These are phyloP conservation scores for Ellobius talpinus DNA, from an alignment of 2,113 vertebrate genomes.

Conservation along the genomic window DNA sequence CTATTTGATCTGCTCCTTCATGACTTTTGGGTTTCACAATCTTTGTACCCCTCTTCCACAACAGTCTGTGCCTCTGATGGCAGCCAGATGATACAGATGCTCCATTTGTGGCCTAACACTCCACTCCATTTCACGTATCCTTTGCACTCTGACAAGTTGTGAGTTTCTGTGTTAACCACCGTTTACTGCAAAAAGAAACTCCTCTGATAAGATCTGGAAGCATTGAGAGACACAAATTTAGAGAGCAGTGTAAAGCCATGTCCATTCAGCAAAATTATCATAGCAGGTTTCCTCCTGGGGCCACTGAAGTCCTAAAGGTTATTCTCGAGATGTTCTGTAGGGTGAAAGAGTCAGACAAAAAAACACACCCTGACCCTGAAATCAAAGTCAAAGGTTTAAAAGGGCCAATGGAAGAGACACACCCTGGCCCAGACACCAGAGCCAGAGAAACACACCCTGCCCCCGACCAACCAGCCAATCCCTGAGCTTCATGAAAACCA, in stretches of 20 bases:
- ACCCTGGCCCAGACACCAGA: not conserved
- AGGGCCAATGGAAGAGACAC: not conserved
- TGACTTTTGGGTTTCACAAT: not conserved
- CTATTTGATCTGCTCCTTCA: not conserved
- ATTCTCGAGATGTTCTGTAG: not conserved
- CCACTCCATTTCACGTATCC: not conserved
- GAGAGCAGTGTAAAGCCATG: not conserved
- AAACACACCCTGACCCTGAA: not conserved
- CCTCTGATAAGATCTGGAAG: not conserved
- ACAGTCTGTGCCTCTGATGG: not conserved
- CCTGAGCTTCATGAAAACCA: not conserved
- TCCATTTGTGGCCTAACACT: not conserved
- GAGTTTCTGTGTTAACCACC: not conserved
- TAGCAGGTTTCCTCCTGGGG: not conserved
- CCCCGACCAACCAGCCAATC: not conserved
- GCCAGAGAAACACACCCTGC: not conserved
- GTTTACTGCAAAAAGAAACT: not conserved
- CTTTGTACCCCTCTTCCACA: not conserved
- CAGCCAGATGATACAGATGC: accelerated
- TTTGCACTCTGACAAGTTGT: not conserved
- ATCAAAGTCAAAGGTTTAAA: no score
- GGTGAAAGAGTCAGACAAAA: not conserved
- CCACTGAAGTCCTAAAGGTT: not conserved
- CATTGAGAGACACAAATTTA: not conserved
- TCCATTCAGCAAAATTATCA: not conserved